A percentile compares a stretch with the other conserved stretches of the same genome.
phyloP scores from a whole-genome alignment of 35 echinoderm and acorn worm species.

The Amphiura filiformis region DNA sequence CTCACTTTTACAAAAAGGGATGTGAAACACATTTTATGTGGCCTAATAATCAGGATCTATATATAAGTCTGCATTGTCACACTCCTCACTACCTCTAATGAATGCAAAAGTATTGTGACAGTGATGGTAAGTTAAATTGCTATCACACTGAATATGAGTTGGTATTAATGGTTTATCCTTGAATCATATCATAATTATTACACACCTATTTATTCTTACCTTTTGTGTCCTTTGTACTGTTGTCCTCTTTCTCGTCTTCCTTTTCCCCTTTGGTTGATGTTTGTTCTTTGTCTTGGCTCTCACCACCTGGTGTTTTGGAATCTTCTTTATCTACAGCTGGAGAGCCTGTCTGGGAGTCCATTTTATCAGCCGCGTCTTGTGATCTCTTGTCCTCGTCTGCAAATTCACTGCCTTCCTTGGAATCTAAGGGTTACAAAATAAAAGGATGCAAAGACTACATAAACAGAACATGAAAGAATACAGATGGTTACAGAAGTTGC shows the following conservation, averaged over 20 bases:
- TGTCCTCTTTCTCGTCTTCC: neutral
- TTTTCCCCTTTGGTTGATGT: neutral
- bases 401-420: neutral
- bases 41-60: too few species aligned
- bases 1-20: too few species aligned
- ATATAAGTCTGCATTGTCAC: too few species aligned
- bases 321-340: neutral
- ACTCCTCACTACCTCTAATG: too few species aligned
- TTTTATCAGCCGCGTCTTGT: neutral
- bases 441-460: neutral
- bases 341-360: neutral
- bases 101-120: too few species aligned
- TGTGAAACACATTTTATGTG: too few species aligned
- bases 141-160: too few species aligned
- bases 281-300: conserved; percentile 2
- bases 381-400: neutral
- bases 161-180: too few species aligned
- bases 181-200: too few species aligned
- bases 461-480: neutral
- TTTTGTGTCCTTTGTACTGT: neutral
- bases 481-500: neutral
- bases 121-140: too few species aligned
- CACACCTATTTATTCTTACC: neutral
- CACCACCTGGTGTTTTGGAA: neutral
- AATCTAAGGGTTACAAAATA: neutral